Conservation (phyloP, 2,888 invertebrate genomes). For the Trachelus tabidus region DNA sequence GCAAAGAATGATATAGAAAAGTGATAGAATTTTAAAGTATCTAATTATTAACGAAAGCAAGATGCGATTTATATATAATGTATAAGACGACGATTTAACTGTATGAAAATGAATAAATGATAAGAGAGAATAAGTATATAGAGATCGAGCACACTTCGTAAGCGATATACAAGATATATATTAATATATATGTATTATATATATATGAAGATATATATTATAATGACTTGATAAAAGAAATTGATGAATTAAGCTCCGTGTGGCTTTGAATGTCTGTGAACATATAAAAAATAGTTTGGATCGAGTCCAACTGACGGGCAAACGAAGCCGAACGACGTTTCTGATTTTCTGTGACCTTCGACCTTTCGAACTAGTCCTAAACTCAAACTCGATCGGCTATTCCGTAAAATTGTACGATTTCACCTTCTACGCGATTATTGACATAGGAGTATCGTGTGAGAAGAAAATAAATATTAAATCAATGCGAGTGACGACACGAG, state of each 20-base stretch:
- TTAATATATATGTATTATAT: constrained; percentile 28
- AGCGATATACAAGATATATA: constrained; percentile 29
- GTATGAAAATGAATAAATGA: neutral
- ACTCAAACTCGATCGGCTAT: neutral
- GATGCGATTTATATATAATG: constrained; percentile 13
- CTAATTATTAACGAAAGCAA: constrained; percentile 1
- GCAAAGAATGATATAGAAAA: neutral
- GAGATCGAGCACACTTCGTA: constrained; percentile 25
- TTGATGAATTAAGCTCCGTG: constrained; percentile 26
- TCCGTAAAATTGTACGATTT: neutral
- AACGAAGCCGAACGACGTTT: constrained; percentile 10
- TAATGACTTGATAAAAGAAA: constrained; percentile 17
- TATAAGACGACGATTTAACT: constrained; percentile 17
- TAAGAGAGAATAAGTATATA: constrained; percentile 26
- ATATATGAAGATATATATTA: neutral
- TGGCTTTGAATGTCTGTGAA: constrained; percentile 36
- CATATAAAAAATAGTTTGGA: constrained; percentile 23
- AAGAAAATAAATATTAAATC: too few relatives aligned
- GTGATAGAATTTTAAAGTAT: constrained; percentile 8
- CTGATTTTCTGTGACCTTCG: neutral
- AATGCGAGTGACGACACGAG: neutral
- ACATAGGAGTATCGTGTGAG: neutral
- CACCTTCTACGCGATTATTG: neutral
- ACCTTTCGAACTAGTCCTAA: neutral
- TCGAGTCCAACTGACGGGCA: constrained; percentile 14